Evolutionary conservation across 1,140 invertebrate genomes (phyloP), one percentile per base, ranked within the genome.

Genomic region (Lucilia cuprina): DNA sequence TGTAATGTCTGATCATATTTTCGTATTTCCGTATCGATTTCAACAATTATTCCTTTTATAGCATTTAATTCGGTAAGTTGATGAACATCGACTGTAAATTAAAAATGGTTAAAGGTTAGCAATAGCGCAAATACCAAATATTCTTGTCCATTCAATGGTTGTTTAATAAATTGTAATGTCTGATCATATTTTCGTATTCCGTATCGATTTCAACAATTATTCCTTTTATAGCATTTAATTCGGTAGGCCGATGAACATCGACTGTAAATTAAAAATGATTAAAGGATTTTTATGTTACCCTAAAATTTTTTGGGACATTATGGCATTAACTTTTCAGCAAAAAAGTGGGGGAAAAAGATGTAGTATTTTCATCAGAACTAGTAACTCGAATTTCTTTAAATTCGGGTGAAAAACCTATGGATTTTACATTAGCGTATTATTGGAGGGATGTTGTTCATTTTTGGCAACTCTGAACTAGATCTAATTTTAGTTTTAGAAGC

Each of bases 151-250:
- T 74, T 25, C 7, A 85, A 14, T n/a, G 84, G 84, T 82, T 85
- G 83, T 41, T 82, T 85, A 13, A 83, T 13, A 74, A 83, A 85
- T 25, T 41, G 78, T 60, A 85, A 70, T 21, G 77, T 83, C 19
- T 85, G 84, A 30, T 84, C 65, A 9, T 74, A 82, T 60, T 84
- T 78, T 82, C 35, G 70, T 21, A 85, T 19, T 55, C 70, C 2
- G 14, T 60, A 75, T 85, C 83, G 13, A 85, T 83, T 77, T 83
- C 83, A 35, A 50, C 35, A 13, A 85, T 78, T 13, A 85, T 50
- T 5, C 47, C 74, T 25, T 82, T 84, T 13, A 85, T 9, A 35
- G 78, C 83, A 0, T 5, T 41, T 5, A 34, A 0, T 19, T n/a
- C 21, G n/a, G 50, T 41, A 4, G 21, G n/a, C 13, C 14, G 41